Base-by-base conservation (phyloP, 2,888 invertebrate genomes). In the Hypomecis atomaria region DNA sequence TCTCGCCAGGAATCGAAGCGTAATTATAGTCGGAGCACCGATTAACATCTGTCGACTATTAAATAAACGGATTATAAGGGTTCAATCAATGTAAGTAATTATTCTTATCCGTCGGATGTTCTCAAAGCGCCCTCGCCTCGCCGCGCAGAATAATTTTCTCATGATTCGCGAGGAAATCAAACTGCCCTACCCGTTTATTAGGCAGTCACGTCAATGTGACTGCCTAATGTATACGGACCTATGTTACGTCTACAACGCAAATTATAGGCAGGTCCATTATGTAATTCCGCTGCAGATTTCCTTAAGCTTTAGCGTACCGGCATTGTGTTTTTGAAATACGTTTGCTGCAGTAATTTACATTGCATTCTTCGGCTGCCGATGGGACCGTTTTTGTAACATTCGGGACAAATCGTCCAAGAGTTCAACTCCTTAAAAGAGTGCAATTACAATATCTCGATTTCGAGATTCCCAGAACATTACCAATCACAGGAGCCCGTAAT, bases 11-110 rank as follows among this genome's bases (percentile, higher is more conserved):
- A 87, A 88, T 89, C 86, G 84, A 89, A 87, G 81, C 83, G 84
- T 89, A 92, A 92, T 92, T 92, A 90, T 89, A 88, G 88, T 74
- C 83, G 79, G 85, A 81, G 82, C 82, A 77, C 78, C 92, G 91
- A 91, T 92, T 91, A 91, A 92, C 92, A 92, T 91, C 92, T 92
- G 92, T 90, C 88, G 89, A 90, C 91, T 91, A 89, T 90, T 89
- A 91, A 88, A 91, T 90, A 88, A 90, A 89, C 84, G 78, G 87
- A 88, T 88, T 90, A 90, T 90, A 91, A 88, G 89, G 90, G 89
- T 90, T 92, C 92, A 90, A 91, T 90, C 90, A 89, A 90, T 90
- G 91, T 86, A 86, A 90, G 89, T 92, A 92, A 92, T 92, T 92
- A 92, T 92, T 92, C 89, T 90, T 92, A 92, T 92, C 92, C 91